A percentile compares a stretch with the other conserved stretches of the same genome.
Evolutionary conservation across 2,888 invertebrate species (phyloP).

Genomic region (Rosalia funebris): DNA sequence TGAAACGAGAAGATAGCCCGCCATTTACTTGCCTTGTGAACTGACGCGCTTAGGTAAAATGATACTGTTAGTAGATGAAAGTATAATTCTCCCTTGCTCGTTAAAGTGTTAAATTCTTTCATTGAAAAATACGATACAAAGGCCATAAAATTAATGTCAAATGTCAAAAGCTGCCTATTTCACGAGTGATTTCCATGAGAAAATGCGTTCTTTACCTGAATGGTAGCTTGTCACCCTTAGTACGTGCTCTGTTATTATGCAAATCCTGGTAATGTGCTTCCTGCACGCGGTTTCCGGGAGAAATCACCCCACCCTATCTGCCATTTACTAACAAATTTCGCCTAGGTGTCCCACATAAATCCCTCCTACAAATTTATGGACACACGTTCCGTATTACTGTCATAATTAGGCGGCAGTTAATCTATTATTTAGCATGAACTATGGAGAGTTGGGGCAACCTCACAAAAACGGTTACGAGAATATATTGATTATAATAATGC

Average conservation of each 20-base stretch:
- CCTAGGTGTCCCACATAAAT: conserved; percentile 36
- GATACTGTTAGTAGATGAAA: too few relatives aligned
- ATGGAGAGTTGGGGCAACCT: not conserved
- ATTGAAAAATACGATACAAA: too few relatives aligned
- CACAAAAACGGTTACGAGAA: not conserved
- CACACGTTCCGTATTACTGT: conserved; percentile 28
- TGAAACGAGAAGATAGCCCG: too few relatives aligned
- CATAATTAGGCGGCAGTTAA: conserved; percentile 20
- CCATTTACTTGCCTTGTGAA: too few relatives aligned
- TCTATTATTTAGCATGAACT: conserved; percentile 12
- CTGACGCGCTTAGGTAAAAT: too few relatives aligned
- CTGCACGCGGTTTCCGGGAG: conserved; percentile 43
- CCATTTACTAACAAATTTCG: conserved; percentile 36
- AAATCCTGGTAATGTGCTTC: conserved; percentile 43
- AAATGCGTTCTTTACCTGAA: not conserved
- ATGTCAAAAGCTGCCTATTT: too few relatives aligned
- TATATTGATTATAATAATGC: not conserved
- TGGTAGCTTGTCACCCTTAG: conserved; percentile 1
- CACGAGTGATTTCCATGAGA: not conserved
- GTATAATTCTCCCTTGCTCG: too few relatives aligned
- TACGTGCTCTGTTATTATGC: conserved; percentile 44
- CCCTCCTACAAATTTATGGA: conserved; percentile 32
- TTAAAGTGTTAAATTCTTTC: too few relatives aligned
- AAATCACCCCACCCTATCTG: conserved; percentile 28
- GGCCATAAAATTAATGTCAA: too few relatives aligned